phyloP scores from a whole-genome alignment of 2,797 vertebrate genomes.

The Cyclopterus lumpus region DNA sequence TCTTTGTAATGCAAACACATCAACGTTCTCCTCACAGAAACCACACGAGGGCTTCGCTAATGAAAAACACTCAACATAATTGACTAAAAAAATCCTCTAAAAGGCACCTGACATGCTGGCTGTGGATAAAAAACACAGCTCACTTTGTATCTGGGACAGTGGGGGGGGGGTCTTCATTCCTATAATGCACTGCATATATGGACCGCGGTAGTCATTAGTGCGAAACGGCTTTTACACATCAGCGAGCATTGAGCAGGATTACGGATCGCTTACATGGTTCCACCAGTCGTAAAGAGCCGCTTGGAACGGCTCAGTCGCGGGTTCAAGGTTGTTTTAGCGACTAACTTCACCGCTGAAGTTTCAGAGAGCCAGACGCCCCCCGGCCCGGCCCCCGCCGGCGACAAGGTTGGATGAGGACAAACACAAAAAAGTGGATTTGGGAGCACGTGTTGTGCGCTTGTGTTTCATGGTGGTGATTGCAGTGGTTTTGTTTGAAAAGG shows the following conservation, averaged over 20 bases:
- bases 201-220: constrained; percentile 12
- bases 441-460: not conserved
- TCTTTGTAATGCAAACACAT: not conserved
- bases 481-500: constrained; percentile 5
- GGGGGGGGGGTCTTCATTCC: constrained; percentile 13
- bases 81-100: constrained; percentile 13
- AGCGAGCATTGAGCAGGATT: constrained; percentile 25
- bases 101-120: not conserved
- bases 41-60: not conserved
- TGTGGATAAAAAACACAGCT: not conserved
- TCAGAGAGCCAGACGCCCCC: not conserved
- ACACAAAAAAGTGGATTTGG: not conserved
- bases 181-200: constrained; percentile 31
- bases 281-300: not conserved
- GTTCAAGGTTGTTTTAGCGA: constrained; percentile 2
- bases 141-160: not conserved
- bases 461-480: not conserved
- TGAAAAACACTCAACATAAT: constrained; percentile 28
- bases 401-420: not conserved
- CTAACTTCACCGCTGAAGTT: not conserved
- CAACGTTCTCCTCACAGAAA: not conserved
- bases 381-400: not conserved
- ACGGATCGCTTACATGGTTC: not conserved
- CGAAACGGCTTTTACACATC: constrained; percentile 35
- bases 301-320: not conserved